Conservation (phyloP, 2,113 vertebrate genomes). For the Phylloscopus whistleri region DNA sequence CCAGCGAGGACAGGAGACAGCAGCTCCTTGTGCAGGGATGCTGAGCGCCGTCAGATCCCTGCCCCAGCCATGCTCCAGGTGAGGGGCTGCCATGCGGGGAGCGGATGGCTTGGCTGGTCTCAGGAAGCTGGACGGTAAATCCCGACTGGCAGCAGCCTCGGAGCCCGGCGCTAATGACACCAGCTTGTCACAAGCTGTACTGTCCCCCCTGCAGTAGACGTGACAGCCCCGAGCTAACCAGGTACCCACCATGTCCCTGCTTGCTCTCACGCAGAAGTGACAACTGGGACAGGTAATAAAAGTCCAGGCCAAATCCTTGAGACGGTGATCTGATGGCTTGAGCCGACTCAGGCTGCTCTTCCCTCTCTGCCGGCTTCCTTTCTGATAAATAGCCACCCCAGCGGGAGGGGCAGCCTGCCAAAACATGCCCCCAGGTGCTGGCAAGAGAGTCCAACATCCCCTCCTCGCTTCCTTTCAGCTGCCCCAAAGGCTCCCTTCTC, state of each 20-base stretch:
- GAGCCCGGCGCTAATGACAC: background rate
- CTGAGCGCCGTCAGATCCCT: background rate
- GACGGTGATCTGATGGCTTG: background rate
- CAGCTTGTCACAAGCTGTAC: background rate
- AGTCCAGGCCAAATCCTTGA: conserved; percentile 20
- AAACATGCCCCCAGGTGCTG: background rate
- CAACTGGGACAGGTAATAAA: conserved; percentile 25
- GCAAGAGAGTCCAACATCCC: background rate
- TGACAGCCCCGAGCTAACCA: conserved; percentile 35
- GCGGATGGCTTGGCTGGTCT: background rate
- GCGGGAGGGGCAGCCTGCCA: fast-evolving
- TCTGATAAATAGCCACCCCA: background rate
- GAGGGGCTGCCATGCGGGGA: background rate
- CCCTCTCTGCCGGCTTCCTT: background rate
- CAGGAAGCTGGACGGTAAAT: background rate
- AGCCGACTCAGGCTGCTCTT: background rate
- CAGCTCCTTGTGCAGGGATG: background rate
- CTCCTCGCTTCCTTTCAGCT: background rate
- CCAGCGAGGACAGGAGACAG: background rate
- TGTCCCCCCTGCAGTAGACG: conserved; percentile 13
- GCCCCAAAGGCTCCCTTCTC: background rate
- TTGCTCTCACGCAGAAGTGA: conserved; percentile 20
- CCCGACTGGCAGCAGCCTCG: background rate
- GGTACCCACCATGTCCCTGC: background rate
- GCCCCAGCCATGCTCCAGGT: background rate